Conservation (phyloP, 2,113 vertebrate species). For the Columba livia region DNA sequence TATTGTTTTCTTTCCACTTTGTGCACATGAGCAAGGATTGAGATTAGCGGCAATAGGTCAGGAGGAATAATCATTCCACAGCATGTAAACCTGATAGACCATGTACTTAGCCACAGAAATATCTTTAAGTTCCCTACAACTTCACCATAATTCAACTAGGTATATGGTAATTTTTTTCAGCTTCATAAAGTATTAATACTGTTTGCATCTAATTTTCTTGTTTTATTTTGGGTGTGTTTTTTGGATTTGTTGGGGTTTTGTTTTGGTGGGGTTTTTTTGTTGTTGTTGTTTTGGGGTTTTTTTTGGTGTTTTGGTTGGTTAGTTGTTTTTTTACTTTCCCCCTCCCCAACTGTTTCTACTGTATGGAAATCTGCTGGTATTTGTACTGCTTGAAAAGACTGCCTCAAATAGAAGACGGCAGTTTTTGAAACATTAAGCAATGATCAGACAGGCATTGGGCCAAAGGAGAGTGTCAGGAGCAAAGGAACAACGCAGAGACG, state of each 20-base stretch:
- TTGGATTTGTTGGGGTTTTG: no score
- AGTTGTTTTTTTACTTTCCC: background rate
- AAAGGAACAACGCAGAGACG: conserved; percentile 26
- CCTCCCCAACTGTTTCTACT: conserved; percentile 63
- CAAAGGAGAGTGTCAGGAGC: conserved; percentile 45
- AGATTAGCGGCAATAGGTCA: background rate
- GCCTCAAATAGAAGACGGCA: conserved; percentile 55
- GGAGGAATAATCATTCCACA: background rate
- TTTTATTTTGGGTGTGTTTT: background rate
- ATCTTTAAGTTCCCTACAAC: conserved; percentile 42
- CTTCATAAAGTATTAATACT: conserved; percentile 56
- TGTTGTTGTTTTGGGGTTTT: no score
- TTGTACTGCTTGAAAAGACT: conserved; percentile 56
- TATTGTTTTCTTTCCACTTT: background rate
- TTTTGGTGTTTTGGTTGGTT: no score
- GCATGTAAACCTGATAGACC: background rate
- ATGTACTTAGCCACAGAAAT: conserved; percentile 28
- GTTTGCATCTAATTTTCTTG: conserved; percentile 16
- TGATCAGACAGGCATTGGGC: conserved; percentile 68
- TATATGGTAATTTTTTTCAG: conserved; percentile 25
- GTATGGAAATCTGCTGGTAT: conserved; percentile 59
- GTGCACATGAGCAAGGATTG: background rate
- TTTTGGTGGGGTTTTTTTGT: no score
- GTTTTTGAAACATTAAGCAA: conserved; percentile 73
- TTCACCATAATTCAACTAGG: conserved; percentile 34